These are phyloP conservation scores for Troglohyphantes excavatus DNA, from an alignment of 2,888 invertebrate species.

Conservation along the genomic window DNA sequence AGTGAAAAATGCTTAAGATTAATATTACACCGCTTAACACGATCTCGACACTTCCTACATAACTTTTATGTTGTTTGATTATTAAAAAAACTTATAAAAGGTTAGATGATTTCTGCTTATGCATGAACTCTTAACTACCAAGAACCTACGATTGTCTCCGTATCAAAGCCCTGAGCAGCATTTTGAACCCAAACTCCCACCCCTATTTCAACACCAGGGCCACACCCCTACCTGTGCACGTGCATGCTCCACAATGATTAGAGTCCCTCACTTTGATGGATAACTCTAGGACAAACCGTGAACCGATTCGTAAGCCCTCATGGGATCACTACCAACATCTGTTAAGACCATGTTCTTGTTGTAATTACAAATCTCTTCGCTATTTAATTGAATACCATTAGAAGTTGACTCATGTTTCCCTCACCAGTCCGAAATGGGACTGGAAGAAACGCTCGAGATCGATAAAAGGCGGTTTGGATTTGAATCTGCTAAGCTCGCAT, in stretches of 20 bases:
- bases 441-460: constrained; percentile 38
- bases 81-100: no score
- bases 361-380: constrained; percentile 74
- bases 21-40: no score
- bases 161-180: no score
- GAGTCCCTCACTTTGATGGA: constrained; percentile 45
- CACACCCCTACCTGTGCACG: constrained; percentile 70
- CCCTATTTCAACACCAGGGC: constrained; percentile 15
- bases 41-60: no score
- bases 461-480: constrained; percentile 56
- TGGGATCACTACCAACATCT: constrained; percentile 72
- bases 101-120: no score
- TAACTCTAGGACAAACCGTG: constrained; percentile 40
- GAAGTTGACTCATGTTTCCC: constrained; percentile 48
- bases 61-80: no score
- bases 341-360: constrained; percentile 73
- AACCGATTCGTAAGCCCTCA: constrained; percentile 50
- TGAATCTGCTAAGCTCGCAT: constrained; percentile 21
- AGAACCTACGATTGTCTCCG: no score
- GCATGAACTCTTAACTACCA: no score
- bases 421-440: no score
- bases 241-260: constrained; percentile 64
- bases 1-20: no score
- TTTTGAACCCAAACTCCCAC: no score
- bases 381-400: constrained; percentile 77